Conservation (phyloP, 1,140 invertebrate genomes). For the Orius laevigatus region DNA sequence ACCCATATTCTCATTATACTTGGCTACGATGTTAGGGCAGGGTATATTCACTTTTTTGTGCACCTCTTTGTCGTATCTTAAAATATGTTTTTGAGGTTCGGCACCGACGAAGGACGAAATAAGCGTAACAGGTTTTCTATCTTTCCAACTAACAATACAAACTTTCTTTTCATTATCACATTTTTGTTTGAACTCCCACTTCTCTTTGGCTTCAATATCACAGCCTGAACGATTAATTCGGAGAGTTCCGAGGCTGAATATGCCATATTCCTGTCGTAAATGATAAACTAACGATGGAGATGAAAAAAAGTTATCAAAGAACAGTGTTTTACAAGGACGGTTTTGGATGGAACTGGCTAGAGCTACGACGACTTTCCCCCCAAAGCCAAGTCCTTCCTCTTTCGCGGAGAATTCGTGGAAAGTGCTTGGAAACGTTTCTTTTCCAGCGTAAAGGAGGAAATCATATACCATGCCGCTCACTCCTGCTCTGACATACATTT, state of each 20-base stretch:
- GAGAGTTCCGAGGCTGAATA: neutral
- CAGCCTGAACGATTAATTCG: neutral
- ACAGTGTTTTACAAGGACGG: neutral
- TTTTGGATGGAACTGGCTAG: neutral
- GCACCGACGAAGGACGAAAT: constrained; percentile 25
- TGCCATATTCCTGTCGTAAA: constrained; percentile 2
- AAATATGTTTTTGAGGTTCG: constrained; percentile 23
- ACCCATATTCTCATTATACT: constrained; percentile 28
- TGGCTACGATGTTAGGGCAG: constrained; percentile 26
- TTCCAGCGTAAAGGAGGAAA: neutral
- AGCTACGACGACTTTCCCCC: neutral
- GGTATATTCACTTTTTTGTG: constrained; percentile 23
- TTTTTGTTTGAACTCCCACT: constrained; percentile 20
- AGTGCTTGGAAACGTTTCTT: neutral
- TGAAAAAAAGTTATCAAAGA: constrained; percentile 4
- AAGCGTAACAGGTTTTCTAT: constrained; percentile 28
- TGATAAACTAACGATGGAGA: neutral
- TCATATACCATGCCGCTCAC: neutral
- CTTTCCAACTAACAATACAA: constrained; percentile 26
- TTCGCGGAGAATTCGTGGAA: neutral
- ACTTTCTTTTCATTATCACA: constrained; percentile 19
- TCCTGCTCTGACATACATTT: neutral
- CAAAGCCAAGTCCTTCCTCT: neutral
- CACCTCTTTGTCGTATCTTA: constrained; percentile 23
- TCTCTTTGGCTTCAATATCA: constrained; percentile 25